Percentiles rank a stretch among this genome's conserved stretches.
phyloP scores from a whole-genome alignment of 2,797 vertebrate species.

The Naso thynnoides region DNA sequence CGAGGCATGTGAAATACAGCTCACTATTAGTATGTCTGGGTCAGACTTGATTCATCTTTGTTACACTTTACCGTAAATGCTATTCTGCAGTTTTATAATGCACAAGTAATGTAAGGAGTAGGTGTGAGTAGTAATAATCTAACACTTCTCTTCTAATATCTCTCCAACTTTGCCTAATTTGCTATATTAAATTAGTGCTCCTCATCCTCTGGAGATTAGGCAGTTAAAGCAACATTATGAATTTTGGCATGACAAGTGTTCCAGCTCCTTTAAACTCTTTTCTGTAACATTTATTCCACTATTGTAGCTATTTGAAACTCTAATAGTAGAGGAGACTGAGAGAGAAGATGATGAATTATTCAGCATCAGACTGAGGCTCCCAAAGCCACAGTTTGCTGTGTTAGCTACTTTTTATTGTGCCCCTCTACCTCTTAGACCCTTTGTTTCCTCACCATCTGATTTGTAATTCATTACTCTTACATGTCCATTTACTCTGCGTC shows the following conservation, averaged over 20 bases:
- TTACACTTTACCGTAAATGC: constrained; percentile 6
- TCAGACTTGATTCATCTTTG: neutral
- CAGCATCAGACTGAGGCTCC: constrained; percentile 63
- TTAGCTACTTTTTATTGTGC: constrained; percentile 65
- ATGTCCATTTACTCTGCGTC: constrained; percentile 30
- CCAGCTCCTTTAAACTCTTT: constrained; percentile 32
- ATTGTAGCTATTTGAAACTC: constrained; percentile 63
- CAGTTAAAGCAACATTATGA: constrained; percentile 34
- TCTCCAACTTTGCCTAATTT: constrained; percentile 11
- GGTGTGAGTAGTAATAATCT: constrained; percentile 1
- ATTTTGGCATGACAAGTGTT: constrained; percentile 16
- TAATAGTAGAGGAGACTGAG: constrained; percentile 60
- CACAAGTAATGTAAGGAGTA: neutral
- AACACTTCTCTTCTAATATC: constrained; percentile 21
- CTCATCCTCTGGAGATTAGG: constrained; percentile 20
- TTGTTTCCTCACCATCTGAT: constrained; percentile 16
- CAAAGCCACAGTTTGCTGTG: constrained; percentile 72
- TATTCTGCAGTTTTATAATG: neutral
- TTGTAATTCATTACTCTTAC: constrained; percentile 28
- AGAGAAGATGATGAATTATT: constrained; percentile 78
- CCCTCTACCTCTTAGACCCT: neutral
- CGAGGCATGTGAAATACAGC: neutral
- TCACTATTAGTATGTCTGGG: neutral
- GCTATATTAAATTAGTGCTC: neutral
- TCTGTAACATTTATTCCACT: constrained; percentile 45